Evolutionary conservation across 2,797 vertebrate species (phyloP), one percentile per base, ranked within the genome.

Genomic region (Oreortyx pictus): DNA sequence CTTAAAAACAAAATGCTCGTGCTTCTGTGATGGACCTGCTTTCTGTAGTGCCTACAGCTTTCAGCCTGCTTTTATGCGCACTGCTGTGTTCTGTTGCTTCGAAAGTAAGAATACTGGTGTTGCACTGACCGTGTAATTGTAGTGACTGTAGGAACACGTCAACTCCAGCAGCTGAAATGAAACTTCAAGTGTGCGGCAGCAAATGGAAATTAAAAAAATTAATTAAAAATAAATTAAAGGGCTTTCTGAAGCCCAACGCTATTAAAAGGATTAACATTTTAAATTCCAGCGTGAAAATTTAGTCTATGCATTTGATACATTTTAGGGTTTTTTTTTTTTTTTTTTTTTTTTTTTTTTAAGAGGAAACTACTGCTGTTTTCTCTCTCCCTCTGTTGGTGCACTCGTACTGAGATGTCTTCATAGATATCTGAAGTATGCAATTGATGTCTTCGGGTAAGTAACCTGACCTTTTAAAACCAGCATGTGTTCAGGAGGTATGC

Each of bases 11-110:
- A 86, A 90, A 80, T 86, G 66, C 71, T 56, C 92, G 95, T 49
- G 37, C 97, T 97, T 95, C 66, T 64, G 64, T 93, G 97, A 70
- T 56, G 52, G 85, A 41, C 14, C 29, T 76, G 46, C 59, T 94
- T 95, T 94, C 88, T 60, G 61, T 31, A 57, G 87, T 89, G 54
- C 94, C 73, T 88, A 41, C 94, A 92, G 90, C 74, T 89, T 74
- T 90, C 90, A 92, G 59, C 91, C 89, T 96, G 94, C 96, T 97
- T 97, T 97, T 94, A 81, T 79, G 91, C 90, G 71, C 86, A 83
- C 70, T 91, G 54, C 81, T 91, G 82, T 89, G 43, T 94, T 86
- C 35, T 59, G 57, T 47, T 80, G 59, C 68, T 73, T 87, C 59
- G 47, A 82, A 83, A 52, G 72, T n/a, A 61, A 35, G 74, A 65